Base-by-base conservation (phyloP, 2,888 invertebrate genomes). In the Marronus borbonicus region DNA sequence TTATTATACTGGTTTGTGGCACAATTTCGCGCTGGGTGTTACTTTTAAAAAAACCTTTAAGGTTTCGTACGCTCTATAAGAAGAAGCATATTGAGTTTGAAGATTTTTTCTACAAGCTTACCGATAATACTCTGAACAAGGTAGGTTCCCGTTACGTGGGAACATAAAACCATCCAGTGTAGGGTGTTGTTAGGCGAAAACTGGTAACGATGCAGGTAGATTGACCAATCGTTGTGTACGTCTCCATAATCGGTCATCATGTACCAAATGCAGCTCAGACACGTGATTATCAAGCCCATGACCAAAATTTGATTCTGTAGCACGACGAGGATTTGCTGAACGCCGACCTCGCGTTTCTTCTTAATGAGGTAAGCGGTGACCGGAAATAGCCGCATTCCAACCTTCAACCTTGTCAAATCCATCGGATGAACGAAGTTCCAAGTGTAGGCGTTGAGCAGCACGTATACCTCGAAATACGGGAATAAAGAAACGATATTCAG, bases 381-480 rank as follows among this genome's bases (percentile, higher is more conserved):
- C 12, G 74, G 50, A 39, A 76, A 24, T 12, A 77, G 8, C 39
- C 66, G 36, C 8, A 76, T 7, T 14, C 64, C 49, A 31, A 58
- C 58, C 65, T 77, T 80, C 8, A 78, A 49, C 39, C 66, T 68
- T 10, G 58, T 72, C 24, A 69, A 49, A 24, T 68, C 68, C 10
- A 44, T 14, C 1, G 68, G 62, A 3, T 17, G 28, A 3, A 24
- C 8, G 20, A 50, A 66, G 24, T 20, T 20, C 55, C 79, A 76
- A 4, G 80, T 79, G n/a, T 79, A 64, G 8, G 76, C 74, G 65
- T 78, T 66, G 50, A 82, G 49, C 14, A 80, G 50, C 12, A 75
- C 60, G 49, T 79, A 80, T 1, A 79, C n/a, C 66, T 81, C 80
- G 65, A 81, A 80, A n/a, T 80, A 52, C 5, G 82, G 82, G 2